phyloP scores from a whole-genome alignment of 2,888 invertebrate genomes.

The Melanophora roralis region DNA sequence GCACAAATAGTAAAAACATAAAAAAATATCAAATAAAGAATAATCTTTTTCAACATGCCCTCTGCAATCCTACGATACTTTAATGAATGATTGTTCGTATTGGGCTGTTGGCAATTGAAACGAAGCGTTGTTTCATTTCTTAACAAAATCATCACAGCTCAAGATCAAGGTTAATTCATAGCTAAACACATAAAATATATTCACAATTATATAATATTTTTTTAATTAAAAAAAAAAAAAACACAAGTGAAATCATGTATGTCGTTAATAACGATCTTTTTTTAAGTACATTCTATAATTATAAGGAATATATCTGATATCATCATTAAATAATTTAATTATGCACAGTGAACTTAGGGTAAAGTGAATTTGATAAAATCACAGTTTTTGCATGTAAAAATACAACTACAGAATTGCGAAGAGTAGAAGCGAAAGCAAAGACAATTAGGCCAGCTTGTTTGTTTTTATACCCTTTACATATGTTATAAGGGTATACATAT shows the following conservation, averaged over 20 bases:
- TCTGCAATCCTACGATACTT: not conserved
- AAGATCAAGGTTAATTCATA: conserved; percentile 58
- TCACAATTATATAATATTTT: not conserved
- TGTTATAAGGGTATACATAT: too few relatives aligned
- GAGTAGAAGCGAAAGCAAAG: too few relatives aligned
- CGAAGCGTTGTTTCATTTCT: conserved; percentile 7
- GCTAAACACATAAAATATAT: not conserved
- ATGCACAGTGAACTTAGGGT: too few relatives aligned
- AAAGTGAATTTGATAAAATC: too few relatives aligned
- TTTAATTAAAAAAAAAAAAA: not conserved
- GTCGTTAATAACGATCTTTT: not conserved
- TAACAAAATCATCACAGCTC: conserved; percentile 22
- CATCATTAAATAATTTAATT: conserved; percentile 30
- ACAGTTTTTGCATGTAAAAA: too few relatives aligned
- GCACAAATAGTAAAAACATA: conserved; percentile 49
- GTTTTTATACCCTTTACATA: too few relatives aligned
- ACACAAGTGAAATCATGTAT: conserved; percentile 38
- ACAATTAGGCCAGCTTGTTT: too few relatives aligned
- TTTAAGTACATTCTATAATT: too few relatives aligned
- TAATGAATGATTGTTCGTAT: not conserved
- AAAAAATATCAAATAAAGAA: conserved; percentile 14
- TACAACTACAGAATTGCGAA: too few relatives aligned
- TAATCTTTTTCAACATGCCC: conserved; percentile 42
- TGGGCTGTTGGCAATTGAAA: conserved; percentile 9
- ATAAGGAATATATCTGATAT: conserved; percentile 20